Evolutionary conservation across 2,797 vertebrate species (phyloP).

Genomic region (Anguilla anguilla): DNA sequence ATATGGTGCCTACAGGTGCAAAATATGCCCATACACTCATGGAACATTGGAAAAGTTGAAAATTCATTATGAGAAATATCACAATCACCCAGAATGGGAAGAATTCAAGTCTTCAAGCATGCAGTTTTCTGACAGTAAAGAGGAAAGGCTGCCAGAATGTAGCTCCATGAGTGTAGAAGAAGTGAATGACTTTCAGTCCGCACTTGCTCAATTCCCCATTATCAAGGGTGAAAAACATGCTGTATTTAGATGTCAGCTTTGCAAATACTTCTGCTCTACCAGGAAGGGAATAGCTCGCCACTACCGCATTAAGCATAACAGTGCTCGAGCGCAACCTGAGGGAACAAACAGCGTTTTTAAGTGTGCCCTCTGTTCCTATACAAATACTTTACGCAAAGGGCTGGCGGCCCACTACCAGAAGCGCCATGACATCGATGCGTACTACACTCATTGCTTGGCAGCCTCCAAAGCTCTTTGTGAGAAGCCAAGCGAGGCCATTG

Average conservation of each 20-base stretch:
- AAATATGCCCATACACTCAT: constrained; percentile 94
- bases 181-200: constrained; percentile 73
- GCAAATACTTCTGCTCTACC: constrained; percentile 97
- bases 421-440: constrained; percentile 96
- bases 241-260: constrained; percentile 95
- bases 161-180: constrained; percentile 79
- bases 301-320: constrained; percentile 99
- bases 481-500: constrained; percentile 86
- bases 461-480: constrained; percentile 89
- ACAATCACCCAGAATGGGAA: constrained; percentile 90
- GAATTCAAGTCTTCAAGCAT: constrained; percentile 82
- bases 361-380: constrained; percentile 94
- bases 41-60: constrained; percentile 95
- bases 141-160: constrained; percentile 81
- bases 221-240: constrained; percentile 90
- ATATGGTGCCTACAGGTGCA: constrained; percentile 95
- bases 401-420: constrained; percentile 98
- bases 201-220: constrained; percentile 76
- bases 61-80: constrained; percentile 98
- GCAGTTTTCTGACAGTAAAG: constrained; percentile 68
- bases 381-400: constrained; percentile 97
- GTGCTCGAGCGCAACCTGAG: constrained; percentile 93
- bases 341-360: constrained; percentile 99
- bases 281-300: constrained; percentile 97
- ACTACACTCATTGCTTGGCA: constrained; percentile 96